Evolutionary conservation across 2,797 vertebrate genomes (phyloP).

Genomic region (Arrhamphus sclerolepis): DNA sequence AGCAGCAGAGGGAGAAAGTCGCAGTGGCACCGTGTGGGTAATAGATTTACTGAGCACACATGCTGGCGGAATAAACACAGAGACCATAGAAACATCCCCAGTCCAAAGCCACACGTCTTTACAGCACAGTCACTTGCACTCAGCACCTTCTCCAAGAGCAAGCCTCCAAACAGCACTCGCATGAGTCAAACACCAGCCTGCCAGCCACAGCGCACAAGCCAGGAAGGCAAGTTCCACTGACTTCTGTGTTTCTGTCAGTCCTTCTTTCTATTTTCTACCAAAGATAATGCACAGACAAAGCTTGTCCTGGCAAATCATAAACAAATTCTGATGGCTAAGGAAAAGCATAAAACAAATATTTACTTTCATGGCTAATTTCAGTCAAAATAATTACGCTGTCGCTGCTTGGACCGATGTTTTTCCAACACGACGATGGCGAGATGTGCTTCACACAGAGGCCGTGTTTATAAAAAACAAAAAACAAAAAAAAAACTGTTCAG

Average conservation of each 20-base stretch:
- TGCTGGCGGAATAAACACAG: constrained; percentile 71
- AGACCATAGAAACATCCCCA: constrained; percentile 47
- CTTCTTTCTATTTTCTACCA: not conserved
- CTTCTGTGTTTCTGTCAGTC: constrained; percentile 21
- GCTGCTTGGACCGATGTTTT: too few species aligned
- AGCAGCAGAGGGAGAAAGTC: constrained; percentile 54
- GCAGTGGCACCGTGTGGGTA: constrained; percentile 45
- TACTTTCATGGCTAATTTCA: too few species aligned
- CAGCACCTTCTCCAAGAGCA: constrained; percentile 65
- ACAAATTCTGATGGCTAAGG: too few species aligned
- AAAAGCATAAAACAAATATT: too few species aligned
- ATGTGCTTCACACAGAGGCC: too few species aligned
- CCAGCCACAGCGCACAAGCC: constrained; percentile 48
- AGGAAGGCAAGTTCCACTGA: constrained; percentile 30
- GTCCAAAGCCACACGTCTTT: constrained; percentile 69
- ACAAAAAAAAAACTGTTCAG: too few species aligned
- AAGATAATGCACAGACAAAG: too few species aligned
- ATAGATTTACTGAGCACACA: constrained; percentile 69
- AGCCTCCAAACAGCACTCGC: constrained; percentile 35
- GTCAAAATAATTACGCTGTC: too few species aligned
- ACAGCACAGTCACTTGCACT: constrained; percentile 69
- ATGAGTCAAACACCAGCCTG: constrained; percentile 46
- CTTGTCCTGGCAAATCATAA: too few species aligned
- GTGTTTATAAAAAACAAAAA: too few species aligned
- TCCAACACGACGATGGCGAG: too few species aligned